Evolutionary conservation across 1,140 invertebrate species (phyloP), one percentile per base, ranked within the genome.

Genomic region (Sycophaga agraensis): DNA sequence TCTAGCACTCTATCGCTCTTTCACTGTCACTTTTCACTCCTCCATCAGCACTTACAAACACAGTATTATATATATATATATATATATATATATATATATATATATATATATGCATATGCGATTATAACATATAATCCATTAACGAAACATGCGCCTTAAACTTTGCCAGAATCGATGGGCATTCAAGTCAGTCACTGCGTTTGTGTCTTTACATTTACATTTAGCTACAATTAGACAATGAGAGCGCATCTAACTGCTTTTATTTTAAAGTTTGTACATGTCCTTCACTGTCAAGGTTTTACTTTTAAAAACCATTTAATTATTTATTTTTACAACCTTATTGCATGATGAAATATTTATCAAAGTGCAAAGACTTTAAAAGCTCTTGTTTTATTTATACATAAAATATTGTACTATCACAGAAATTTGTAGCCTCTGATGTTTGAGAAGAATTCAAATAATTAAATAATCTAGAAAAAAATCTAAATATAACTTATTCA

Each of bases 131-230:
- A 35, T 49, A 35, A 51, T 59, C 48, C 51, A 51, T 49, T 16
- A 51, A 43, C 19, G n/a, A 12, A 37, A 60, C 21, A 22, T 19
- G 40, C 28, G n/a, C 19, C 28, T 40, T 37, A 6, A 16, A 37
- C 24, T 60, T 60, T 60, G 58, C 58, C 58, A 60, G 58, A 37
- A 40, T 60, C 58, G 46, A 60, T 60, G 31, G 49, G 21, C 22
- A n/a, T n/a, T n/a, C n/a, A n/a, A n/a, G n/a, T n/a, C n/a, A 14
- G 24, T 35, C 9, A 16, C 48, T 12, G 19, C 14, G 19, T 8
- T 3, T 57, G 31, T 26, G 22, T 57, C 16, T 6, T 34, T 4
- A 26, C 3, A n/a, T 8, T 31, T 55, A 26, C 11, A 11, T 21
- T 19, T 34, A 19, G 34, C 16, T 28, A 21, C 26, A 24, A 11